Evolutionary conservation across 37 sponge, comb jelly and placozoan species (phyloP), one percentile per base, ranked within the genome.

Genomic region (Cladorhizidae sp.): DNA sequence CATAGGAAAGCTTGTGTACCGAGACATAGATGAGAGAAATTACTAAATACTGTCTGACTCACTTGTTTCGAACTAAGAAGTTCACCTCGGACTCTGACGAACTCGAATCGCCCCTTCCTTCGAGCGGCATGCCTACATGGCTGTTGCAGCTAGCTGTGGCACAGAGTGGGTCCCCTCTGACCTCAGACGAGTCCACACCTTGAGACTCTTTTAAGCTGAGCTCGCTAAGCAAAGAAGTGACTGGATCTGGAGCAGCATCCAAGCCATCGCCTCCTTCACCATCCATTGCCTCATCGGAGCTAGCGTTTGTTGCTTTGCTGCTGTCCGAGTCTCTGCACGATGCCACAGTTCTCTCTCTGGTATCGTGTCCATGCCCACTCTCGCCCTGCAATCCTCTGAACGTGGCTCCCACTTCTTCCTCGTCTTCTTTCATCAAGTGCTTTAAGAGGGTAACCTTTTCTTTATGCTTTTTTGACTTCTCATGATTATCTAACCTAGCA

Each of bases 401-500:
- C 20, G 20, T 29, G 12, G 18, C 61, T 18, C n/a, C 28, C 25
- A 7, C 33, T 25, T 9, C 31, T 57, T 41, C 78, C 21, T 41
- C 84, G 11, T 89, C 87, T 40, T 95, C 96, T 33, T 90, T 83
- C 45, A 76, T 79, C 75, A 98, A 63, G 23, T 82, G 71, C 23
- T 81, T 88, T 57, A 98, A 70, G 2, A 93, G 52, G 7, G 87
- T 78, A 1, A 86, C 88, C 51, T 90, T 95, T 26, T 98, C 98
- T 57, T 71, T 85, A 68, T 98, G 98, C 81, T 95, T 98, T 79
- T 81, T 90, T 14, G 98, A 98, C 51, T 77, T 87, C 72, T 93
- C 90, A 54, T 98, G 98, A 40, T 98, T 95, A 8, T 75, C 64
- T 71, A 93, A 88, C 45, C 95, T 94, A 45, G 0, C 61, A 28